A percentile compares a stretch with the other conserved stretches of the same genome.
Evolutionary conservation across 2,113 vertebrate genomes (phyloP).

Genomic region (Pelobates fuscus): DNA sequence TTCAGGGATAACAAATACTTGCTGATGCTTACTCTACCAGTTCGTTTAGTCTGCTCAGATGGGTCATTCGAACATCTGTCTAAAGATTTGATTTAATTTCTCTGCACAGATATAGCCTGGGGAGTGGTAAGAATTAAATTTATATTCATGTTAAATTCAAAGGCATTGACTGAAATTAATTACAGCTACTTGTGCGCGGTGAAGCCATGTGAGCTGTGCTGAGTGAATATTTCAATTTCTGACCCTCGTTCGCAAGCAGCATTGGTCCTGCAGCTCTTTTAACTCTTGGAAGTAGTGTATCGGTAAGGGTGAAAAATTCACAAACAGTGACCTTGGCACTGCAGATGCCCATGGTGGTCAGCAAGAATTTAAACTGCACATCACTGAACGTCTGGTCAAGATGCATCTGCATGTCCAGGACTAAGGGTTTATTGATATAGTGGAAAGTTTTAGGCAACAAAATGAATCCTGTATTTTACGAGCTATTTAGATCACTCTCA

Average conservation of each 20-base stretch:
- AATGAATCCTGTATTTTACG: too few species aligned
- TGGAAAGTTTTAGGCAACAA: too few species aligned
- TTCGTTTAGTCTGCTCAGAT: not conserved
- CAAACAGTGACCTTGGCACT: too few species aligned
- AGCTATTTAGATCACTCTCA: too few species aligned
- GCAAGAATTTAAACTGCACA: too few species aligned
- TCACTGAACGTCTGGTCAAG: too few species aligned
- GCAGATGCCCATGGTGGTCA: too few species aligned
- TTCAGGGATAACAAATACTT: not conserved
- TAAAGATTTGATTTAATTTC: conserved; percentile 34
- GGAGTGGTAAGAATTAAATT: conserved; percentile 9
- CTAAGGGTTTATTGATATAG: too few species aligned
- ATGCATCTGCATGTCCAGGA: too few species aligned
- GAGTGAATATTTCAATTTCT: not conserved
- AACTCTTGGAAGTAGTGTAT: not conserved
- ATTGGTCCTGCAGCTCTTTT: not conserved
- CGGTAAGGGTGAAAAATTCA: too few species aligned
- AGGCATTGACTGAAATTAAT: conserved; percentile 42
- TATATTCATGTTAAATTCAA: conserved; percentile 40
- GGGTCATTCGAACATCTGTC: conserved; percentile 16
- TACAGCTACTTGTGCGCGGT: conserved; percentile 2
- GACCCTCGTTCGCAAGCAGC: not conserved
- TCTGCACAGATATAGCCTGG: conserved; percentile 27
- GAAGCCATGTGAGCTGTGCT: not conserved
- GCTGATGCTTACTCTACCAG: too few species aligned